These are phyloP conservation scores for Apus apus DNA, from an alignment of 2,113 vertebrate genomes.

Conservation along the genomic window DNA sequence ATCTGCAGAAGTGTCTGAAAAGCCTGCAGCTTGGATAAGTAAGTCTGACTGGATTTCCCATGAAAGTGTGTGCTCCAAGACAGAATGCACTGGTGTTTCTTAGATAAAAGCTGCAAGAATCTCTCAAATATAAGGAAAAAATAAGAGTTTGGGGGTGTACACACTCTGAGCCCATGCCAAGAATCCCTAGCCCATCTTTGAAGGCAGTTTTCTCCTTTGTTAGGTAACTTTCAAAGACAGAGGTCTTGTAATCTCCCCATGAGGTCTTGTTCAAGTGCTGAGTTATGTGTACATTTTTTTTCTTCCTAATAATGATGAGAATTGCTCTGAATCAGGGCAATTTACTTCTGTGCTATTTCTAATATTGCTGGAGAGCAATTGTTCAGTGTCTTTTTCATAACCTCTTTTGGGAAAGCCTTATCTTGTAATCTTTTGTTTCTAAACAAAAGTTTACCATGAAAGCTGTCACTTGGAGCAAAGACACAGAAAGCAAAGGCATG, in stretches of 20 bases:
- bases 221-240: neutral
- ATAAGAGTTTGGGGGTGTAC: neutral
- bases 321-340: constrained; percentile 1
- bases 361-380: constrained; percentile 40
- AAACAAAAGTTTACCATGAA: constrained; percentile 49
- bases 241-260: neutral
- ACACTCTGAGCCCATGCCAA: neutral
- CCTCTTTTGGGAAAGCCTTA: constrained; percentile 42
- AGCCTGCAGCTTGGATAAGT: neutral
- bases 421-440: constrained; percentile 48
- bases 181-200: neutral
- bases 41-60: neutral
- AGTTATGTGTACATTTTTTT: neutral
- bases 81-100: neutral
- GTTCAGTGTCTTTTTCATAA: constrained; percentile 38
- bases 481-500: neutral
- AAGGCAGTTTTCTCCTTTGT: neutral
- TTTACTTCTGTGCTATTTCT: neutral
- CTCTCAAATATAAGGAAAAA: neutral
- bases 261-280: neutral
- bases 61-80: neutral
- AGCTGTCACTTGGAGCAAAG: constrained; percentile 26
- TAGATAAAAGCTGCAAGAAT: neutral
- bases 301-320: neutral
- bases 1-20: neutral